A percentile compares a stretch with the other conserved stretches of the same genome.
Conservation (phyloP, 2,113 vertebrate species). For the Panurus biarmicus region DNA sequence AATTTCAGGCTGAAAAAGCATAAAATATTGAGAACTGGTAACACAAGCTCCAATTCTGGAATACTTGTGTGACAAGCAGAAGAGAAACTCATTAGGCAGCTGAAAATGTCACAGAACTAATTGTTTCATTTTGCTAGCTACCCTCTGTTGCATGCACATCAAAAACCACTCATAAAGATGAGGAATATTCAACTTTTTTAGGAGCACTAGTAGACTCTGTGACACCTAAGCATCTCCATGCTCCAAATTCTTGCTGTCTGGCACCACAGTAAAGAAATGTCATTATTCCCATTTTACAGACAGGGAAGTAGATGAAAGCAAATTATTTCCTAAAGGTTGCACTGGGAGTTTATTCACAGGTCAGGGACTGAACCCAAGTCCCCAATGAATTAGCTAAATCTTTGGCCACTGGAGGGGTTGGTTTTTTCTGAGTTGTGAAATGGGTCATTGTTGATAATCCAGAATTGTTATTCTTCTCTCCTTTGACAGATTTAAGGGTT, state of each 20-base stretch:
- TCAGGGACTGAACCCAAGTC: background rate
- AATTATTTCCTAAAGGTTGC: background rate
- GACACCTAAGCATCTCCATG: background rate
- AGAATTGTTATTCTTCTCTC: background rate
- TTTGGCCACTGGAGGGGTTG: background rate
- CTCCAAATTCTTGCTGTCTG: background rate
- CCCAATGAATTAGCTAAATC: background rate
- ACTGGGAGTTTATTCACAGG: background rate
- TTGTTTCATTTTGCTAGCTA: conserved; percentile 35
- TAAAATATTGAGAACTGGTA: conserved; percentile 35
- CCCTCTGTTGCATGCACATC: background rate
- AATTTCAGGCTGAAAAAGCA: conserved; percentile 24
- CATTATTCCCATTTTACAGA: background rate
- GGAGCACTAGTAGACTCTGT: background rate
- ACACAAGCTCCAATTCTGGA: background rate
- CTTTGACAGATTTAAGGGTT: conserved; percentile 37
- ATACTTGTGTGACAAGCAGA: background rate
- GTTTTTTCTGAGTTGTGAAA: background rate
- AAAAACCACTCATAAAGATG: background rate
- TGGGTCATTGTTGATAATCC: background rate
- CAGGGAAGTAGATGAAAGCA: background rate
- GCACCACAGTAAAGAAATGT: background rate
- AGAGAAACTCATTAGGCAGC: conserved; percentile 32
- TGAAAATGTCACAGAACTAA: conserved; percentile 49
- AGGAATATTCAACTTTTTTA: background rate